Conservation (phyloP, 2,113 vertebrate species). For the Columba livia region DNA sequence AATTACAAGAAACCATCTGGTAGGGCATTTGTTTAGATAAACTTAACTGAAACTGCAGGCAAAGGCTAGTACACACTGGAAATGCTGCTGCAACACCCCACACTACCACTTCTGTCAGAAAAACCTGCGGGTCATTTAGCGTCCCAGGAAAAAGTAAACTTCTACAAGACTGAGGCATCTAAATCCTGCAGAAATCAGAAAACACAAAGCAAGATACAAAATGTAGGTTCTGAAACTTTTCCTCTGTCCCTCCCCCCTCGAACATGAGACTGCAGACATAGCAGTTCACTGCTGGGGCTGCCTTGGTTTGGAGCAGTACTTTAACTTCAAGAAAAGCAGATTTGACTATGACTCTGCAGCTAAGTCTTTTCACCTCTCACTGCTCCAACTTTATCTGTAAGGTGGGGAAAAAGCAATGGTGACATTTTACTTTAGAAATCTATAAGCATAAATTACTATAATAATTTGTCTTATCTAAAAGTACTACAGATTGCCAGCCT, state of each 20-base stretch:
- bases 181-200: background rate
- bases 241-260: rapidly evolving
- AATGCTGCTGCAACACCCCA: background rate
- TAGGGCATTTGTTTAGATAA: background rate
- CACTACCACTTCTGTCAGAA: background rate
- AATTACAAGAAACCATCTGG: background rate
- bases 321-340: background rate
- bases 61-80: background rate
- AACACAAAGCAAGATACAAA: background rate
- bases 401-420: background rate
- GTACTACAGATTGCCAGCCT: background rate
- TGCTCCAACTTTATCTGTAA: background rate
- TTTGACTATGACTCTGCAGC: background rate
- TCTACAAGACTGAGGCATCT: background rate
- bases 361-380: background rate
- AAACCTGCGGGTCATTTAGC: background rate
- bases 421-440: background rate
- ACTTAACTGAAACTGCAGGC: background rate
- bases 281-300: background rate
- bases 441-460: background rate
- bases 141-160: background rate
- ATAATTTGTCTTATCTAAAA: rapidly evolving
- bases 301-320: background rate
- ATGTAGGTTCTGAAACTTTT: background rate
- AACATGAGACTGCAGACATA: background rate